Evolutionary conservation across 2,888 invertebrate species (phyloP), one percentile per base, ranked within the genome.

Genomic region (Hemithea aestivaria): DNA sequence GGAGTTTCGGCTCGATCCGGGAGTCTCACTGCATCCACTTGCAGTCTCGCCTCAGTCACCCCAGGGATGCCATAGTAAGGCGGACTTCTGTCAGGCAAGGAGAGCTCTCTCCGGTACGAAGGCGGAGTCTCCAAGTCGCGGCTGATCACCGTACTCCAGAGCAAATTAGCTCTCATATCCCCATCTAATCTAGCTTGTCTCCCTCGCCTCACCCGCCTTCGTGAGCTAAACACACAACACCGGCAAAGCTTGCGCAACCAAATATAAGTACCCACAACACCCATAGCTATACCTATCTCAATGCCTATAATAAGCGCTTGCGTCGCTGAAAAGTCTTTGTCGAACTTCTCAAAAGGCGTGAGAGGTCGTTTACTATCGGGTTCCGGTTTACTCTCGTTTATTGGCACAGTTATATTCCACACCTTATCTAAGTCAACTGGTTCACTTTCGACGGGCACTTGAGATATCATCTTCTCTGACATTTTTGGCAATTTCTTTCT

Each of bases 391-490:
- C 72, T 66, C 10, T 46, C 51, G 24, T 72, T 74, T 27, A 56
- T 56, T 1, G 47, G 49, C 0, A 46, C 45, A 7, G 76, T 73
- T 16, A 84, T 66, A 37, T 88, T 84, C 87, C 87, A 87, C 6
- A 85, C 63, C 9, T 71, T 60, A 27, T 62, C 63, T 6, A 87
- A 51, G 30, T 87, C 82, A 0, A 89, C 69, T 11, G 76, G 73
- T 21, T 74, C 59, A 62, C 68, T 73, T 8, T 73, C 71, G 11
- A 66, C 60, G 23, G 73, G 73, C 12, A 84, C 81, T 16, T 84
- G 72, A 32, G 87, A 80, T 40, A 91, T 81, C 54, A 89, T 90
- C 53, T 89, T 85, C 57, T 90, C 84, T 1, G 89, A 88, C 74
- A 89, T 90, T 55, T 90, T 82, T 1, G 74, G 69, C 2, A 72